phyloP scores from a whole-genome alignment of 2,113 vertebrate species.

The Parotia lawesii region DNA sequence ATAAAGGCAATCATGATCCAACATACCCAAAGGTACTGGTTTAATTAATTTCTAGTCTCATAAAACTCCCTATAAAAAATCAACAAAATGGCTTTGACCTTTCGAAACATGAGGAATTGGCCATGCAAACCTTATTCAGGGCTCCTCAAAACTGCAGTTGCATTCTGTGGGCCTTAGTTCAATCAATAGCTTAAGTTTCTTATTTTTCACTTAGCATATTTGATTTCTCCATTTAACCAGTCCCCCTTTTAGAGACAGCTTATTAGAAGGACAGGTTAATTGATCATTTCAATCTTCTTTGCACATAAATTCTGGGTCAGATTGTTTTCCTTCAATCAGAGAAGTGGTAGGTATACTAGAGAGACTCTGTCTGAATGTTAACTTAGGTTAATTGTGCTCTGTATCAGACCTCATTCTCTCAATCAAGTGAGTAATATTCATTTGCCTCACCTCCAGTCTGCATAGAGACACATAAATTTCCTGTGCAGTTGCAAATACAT shows the following conservation, averaged over 20 bases:
- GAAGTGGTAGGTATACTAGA: neutral
- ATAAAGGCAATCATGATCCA: neutral
- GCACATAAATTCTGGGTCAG: neutral
- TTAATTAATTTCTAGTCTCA: neutral
- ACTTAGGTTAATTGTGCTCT: neutral
- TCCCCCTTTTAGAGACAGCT: neutral
- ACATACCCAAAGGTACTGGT: neutral
- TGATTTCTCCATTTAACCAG: conserved; percentile 6
- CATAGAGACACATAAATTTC: neutral
- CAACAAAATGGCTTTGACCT: neutral
- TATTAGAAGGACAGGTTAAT: neutral
- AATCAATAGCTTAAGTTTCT: neutral
- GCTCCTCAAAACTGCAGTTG: neutral
- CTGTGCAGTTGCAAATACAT: neutral
- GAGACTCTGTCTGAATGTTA: neutral
- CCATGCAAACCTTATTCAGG: neutral
- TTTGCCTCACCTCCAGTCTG: neutral
- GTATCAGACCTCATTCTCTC: neutral
- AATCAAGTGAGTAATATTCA: neutral
- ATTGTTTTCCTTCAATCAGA: neutral
- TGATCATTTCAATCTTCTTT: neutral
- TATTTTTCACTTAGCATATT: neutral
- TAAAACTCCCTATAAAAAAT: neutral
- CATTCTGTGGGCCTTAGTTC: neutral
- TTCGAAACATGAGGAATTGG: neutral